Evolutionary conservation across 2,797 vertebrate species (phyloP).

Genomic region (Premnoplex brunnescens): DNA sequence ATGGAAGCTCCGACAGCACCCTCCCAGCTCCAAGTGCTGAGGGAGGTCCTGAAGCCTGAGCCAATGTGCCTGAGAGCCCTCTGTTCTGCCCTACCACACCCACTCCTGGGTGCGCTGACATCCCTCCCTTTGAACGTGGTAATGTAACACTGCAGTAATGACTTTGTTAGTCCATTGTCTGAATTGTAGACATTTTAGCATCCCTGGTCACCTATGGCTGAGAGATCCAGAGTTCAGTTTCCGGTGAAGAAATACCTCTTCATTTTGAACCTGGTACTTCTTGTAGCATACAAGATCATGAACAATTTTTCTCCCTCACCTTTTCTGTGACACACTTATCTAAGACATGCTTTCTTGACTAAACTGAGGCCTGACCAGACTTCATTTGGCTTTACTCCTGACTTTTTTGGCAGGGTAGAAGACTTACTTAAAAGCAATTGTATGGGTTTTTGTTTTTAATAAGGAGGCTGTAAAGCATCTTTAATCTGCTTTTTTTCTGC

Average conservation of each 20-base stretch:
- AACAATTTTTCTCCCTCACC: not conserved
- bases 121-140: fast-evolving
- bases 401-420: not conserved
- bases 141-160: fast-evolving
- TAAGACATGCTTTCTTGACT: not conserved
- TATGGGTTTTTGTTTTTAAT: not conserved
- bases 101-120: fast-evolving
- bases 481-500: not conserved
- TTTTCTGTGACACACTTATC: not conserved
- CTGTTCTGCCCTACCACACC: fast-evolving
- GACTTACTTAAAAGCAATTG: not conserved
- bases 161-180: not conserved
- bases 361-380: not conserved
- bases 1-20: fast-evolving
- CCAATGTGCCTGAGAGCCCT: fast-evolving
- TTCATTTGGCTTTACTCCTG: not conserved
- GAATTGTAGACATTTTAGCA: fast-evolving
- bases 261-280: not conserved
- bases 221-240: not conserved
- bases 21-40: not conserved
- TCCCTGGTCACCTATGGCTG: fast-evolving
- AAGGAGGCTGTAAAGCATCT: not conserved
- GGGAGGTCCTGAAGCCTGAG: not conserved
- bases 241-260: not conserved
- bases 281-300: not conserved